Evolutionary conservation across 2,797 vertebrate genomes (phyloP).

Genomic region (Melanotaenia boesemani): DNA sequence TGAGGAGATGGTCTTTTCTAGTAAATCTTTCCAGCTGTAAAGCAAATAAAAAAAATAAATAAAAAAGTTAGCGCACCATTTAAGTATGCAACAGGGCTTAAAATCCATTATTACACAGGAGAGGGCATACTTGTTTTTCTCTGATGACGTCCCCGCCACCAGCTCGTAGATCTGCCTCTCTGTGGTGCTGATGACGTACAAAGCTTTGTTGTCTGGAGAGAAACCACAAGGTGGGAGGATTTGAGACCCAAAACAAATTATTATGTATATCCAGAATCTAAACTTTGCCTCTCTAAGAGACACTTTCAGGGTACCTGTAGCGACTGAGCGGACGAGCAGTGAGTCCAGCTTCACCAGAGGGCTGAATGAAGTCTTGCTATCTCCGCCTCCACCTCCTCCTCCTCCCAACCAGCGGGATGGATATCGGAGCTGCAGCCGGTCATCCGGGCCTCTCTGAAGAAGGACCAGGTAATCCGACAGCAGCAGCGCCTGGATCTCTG

Average conservation of each 20-base stretch:
- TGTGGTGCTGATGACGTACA: conserved; percentile 95
- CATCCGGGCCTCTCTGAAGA: conserved; percentile 89
- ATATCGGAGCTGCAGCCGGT: conserved; percentile 90
- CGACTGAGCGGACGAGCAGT: conserved; percentile 81
- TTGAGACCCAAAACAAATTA: neutral
- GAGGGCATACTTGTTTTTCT: conserved; percentile 90
- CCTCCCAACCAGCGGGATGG: conserved; percentile 86
- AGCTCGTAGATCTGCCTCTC: conserved; percentile 97
- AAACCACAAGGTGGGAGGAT: neutral
- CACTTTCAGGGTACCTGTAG: conserved; percentile 71
- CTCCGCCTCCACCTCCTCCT: conserved; percentile 66
- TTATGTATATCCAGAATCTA: no score
- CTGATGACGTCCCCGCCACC: conserved; percentile 87
- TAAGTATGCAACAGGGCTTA: fast-evolving
- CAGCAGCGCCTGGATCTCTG: conserved; percentile 93
- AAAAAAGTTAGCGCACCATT: neutral
- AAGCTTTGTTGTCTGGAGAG: conserved; percentile 89
- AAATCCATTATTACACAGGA: neutral
- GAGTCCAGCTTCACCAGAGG: conserved; percentile 83
- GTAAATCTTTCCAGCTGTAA: conserved; percentile 83
- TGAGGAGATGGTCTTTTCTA: conserved; percentile 78
- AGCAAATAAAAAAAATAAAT: no score
- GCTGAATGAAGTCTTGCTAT: conserved; percentile 82
- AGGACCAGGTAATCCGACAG: conserved; percentile 92
- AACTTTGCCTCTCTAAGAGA: neutral